phyloP scores from a whole-genome alignment of 2,113 vertebrate species.

The Nyctibius bracteatus region DNA sequence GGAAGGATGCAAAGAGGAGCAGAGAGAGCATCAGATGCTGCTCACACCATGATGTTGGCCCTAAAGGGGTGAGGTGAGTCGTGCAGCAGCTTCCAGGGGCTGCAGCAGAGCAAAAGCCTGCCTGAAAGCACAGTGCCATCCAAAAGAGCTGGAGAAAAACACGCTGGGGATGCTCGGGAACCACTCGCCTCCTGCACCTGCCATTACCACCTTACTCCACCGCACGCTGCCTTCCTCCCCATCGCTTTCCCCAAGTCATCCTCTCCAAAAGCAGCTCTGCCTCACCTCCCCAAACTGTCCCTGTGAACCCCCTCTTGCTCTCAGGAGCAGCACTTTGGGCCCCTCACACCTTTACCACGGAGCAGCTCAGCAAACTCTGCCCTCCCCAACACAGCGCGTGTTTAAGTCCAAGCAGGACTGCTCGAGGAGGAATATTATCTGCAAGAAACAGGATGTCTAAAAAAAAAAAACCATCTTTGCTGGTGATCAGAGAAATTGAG shows the following conservation, averaged over 20 bases:
- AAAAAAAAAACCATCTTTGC: not conserved
- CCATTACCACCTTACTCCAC: not conserved
- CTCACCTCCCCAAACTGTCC: not conserved
- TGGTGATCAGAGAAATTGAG: slow-evolving; percentile 5
- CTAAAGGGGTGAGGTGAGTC: not conserved
- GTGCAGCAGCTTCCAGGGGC: not conserved
- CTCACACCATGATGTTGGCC: not conserved
- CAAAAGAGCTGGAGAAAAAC: not conserved
- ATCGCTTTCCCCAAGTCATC: not conserved
- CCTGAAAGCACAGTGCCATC: not conserved
- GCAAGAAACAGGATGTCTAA: not conserved
- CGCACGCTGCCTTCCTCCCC: not conserved
- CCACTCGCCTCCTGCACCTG: not conserved
- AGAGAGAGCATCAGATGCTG: not conserved
- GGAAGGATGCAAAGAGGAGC: not conserved
- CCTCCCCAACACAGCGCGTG: not conserved
- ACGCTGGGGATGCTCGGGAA: not conserved
- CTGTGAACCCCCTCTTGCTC: not conserved
- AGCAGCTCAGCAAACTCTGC: not conserved
- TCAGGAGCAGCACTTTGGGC: not conserved
- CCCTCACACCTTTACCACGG: accelerated
- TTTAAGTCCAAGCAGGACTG: not conserved
- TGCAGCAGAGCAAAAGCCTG: not conserved
- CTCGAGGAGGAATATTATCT: slow-evolving; percentile 26
- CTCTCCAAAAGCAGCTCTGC: not conserved